Base-by-base conservation (phyloP, 2,888 invertebrate species). In the Blomia tropicalis region DNA sequence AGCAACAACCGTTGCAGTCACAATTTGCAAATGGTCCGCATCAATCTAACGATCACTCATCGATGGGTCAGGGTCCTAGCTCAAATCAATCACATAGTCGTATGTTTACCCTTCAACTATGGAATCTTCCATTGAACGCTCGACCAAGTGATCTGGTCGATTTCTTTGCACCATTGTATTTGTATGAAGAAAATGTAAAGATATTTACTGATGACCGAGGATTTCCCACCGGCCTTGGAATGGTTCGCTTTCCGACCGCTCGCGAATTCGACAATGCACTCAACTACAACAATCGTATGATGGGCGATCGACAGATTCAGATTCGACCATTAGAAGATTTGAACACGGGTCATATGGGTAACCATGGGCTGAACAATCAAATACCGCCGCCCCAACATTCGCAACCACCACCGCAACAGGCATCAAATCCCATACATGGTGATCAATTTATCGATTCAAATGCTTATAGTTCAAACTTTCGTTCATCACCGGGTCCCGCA, bases 111-210 rank as follows among this genome's bases (percentile, higher is more conserved):
- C 79, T 90, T 1, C 83, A 84, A 69, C 77, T 87, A 4, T 78
- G 80, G 29, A 83, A 83, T 68, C 79, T 91, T 71, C 84, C 87
- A 3, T 78, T 81, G 22, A 76, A 75, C 66, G 83, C 85, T 1
- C 82, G 81, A 51, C 87, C 87, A 72, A 81, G 83, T 43, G 90
- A 90, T 70, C 77, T 92, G 0, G 78, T 88, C 14, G 81, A 83
- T 60, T 85, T 90, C 70, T 91, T 92, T 73, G 80, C 81, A 4
- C 85, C 85, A 47, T 74, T 82, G 47, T 79, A 78, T 66, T 85
- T 91, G 64, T 82, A 84, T 51, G 83, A 83, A 69, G 84, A 84
- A 69, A 88, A 89, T 17, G 81, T 92, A 58, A 90, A 91, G 73
- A 79, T 91, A 73, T 82, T 88, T 14, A 86, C 84, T 70, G 87